These are phyloP conservation scores for Pedetes capensis DNA, from an alignment of 2,113 vertebrate species.

Conservation along the genomic window DNA sequence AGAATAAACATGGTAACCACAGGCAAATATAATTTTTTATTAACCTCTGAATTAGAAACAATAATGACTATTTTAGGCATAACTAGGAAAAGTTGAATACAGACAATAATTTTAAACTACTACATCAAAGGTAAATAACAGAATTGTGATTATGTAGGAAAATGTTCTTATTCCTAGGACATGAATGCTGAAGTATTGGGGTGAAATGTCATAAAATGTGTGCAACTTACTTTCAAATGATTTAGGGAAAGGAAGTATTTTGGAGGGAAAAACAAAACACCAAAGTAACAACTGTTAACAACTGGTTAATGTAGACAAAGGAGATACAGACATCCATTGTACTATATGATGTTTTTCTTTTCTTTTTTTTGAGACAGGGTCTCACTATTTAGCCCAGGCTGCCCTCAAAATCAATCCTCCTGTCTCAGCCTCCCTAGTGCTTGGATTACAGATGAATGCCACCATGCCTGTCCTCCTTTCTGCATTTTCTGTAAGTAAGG, in stretches of 20 bases:
- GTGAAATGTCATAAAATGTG: conserved; percentile 6
- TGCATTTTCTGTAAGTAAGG: not conserved
- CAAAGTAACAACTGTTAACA: not conserved
- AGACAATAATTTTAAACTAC: not conserved
- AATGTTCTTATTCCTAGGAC: not conserved
- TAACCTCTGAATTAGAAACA: conserved; percentile 13
- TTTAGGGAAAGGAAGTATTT: not conserved
- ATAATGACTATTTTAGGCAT: not conserved
- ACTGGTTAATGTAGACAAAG: not conserved
- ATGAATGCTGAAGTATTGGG: too few relatives aligned
- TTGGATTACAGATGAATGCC: not conserved
- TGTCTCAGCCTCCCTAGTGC: not conserved
- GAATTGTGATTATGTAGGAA: too few relatives aligned
- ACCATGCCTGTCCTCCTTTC: not conserved
- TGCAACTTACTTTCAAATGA: conserved; percentile 19
- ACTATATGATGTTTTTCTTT: not conserved
- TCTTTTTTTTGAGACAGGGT: not conserved
- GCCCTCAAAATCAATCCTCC: not conserved
- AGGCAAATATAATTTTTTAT: not conserved
- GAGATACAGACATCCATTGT: not conserved
- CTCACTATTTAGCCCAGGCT: not conserved
- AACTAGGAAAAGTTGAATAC: not conserved
- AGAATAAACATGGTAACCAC: not conserved
- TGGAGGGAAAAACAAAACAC: not conserved
- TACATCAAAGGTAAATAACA: conserved; percentile 3